A percentile compares a stretch with the other conserved stretches of the same genome.
These are phyloP conservation scores for Mimumesa dahlbomi DNA, from an alignment of 2,888 invertebrate genomes.

Conservation along the genomic window DNA sequence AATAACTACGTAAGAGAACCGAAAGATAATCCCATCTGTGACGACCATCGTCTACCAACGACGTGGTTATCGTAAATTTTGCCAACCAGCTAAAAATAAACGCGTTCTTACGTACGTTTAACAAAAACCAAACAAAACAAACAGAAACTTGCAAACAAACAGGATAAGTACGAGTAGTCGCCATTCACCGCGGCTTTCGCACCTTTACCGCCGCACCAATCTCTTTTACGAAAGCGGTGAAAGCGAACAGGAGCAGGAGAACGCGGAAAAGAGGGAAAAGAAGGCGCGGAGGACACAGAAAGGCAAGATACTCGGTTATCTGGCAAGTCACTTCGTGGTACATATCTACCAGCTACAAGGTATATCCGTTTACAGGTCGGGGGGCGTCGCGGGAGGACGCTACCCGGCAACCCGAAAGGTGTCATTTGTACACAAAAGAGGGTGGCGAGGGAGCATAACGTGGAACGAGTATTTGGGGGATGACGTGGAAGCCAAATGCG, in stretches of 20 bases:
- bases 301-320: slow-evolving; percentile 28
- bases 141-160: neutral
- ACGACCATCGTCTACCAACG: too few relatives aligned
- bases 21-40: too few relatives aligned
- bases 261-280: neutral
- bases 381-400: slow-evolving; percentile 28
- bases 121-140: too few relatives aligned
- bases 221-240: slow-evolving; percentile 1
- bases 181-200: neutral
- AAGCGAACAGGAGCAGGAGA: slow-evolving; percentile 6
- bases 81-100: too few relatives aligned
- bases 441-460: slow-evolving; percentile 40
- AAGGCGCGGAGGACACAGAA: neutral
- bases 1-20: too few relatives aligned
- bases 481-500: slow-evolving; percentile 25
- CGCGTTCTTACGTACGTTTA: too few relatives aligned
- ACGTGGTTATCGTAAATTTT: too few relatives aligned
- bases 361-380: slow-evolving; percentile 50
- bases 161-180: neutral
- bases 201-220: neutral
- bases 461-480: slow-evolving; percentile 36
- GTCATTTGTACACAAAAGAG: slow-evolving; percentile 57
- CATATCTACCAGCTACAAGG: slow-evolving; percentile 42
- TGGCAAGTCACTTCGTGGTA: slow-evolving; percentile 32
- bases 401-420: slow-evolving; percentile 43